Percentiles rank a stretch among this genome's conserved stretches.
These are phyloP conservation scores for Eurystomus gularis DNA, from an alignment of 2,113 vertebrate genomes.

Conservation along the genomic window DNA sequence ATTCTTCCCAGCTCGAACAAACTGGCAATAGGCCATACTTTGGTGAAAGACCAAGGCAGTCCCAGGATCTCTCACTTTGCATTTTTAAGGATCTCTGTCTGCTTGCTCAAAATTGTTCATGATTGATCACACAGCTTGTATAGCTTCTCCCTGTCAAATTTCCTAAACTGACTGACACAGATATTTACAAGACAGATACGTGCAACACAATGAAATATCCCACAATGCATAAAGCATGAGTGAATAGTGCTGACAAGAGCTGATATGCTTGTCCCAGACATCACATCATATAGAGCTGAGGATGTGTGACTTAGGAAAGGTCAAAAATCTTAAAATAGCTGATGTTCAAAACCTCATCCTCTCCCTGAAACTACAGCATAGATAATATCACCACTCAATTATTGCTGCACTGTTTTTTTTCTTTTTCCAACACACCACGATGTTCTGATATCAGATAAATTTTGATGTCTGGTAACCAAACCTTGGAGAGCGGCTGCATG, in stretches of 20 bases:
- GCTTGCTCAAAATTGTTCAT: neutral
- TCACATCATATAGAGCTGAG: neutral
- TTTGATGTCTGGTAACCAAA: neutral
- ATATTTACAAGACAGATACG: neutral
- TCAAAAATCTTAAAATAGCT: constrained; percentile 51
- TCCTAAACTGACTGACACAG: neutral
- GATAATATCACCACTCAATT: constrained; percentile 11
- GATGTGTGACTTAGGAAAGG: neutral
- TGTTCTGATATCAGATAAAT: neutral
- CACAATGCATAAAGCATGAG: neutral
- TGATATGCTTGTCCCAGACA: neutral
- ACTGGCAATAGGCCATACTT: neutral
- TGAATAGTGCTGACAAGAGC: neutral
- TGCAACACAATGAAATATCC: neutral
- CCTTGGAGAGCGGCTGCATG: neutral
- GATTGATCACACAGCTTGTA: neutral
- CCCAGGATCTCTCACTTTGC: neutral
- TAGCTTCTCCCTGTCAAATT: neutral
- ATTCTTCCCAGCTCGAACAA: neutral
- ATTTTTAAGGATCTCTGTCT: neutral
- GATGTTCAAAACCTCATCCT: neutral
- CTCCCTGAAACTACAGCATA: neutral
- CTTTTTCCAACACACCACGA: neutral
- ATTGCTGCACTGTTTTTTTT: neutral
- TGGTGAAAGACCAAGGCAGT: neutral